Base-by-base conservation (phyloP, 2,888 invertebrate species). In the Thymelicus sylvestris region DNA sequence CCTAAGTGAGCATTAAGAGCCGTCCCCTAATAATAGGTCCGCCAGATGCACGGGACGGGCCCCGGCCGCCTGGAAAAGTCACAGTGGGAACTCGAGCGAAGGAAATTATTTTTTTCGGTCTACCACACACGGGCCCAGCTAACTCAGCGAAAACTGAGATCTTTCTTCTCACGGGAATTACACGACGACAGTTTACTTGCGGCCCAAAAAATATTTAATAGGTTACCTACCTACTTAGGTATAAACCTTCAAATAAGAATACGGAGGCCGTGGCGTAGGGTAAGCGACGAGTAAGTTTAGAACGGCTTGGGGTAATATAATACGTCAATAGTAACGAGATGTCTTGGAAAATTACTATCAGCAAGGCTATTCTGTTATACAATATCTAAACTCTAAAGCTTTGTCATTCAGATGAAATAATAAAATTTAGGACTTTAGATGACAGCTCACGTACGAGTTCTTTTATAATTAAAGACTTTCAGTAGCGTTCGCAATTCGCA, bases 51-150 rank as follows among this genome's bases (percentile, higher is more conserved):
- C 89, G 89, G 89, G 91, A 93, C 70, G 69, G 69, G 69, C 64
- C 69, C 61, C 92, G 91, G 89, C 87, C 86, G 90, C 85, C 86
- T 89, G 91, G 91, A 92, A 92, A 93, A 93, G 91, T 93, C 92
- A 91, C 91, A 86, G 87, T 84, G 90, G 87, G 84, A 88, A 90
- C 87, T 91, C 92, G 88, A 92, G 91, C 93, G 92, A 85, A 81
- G 87, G 88, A 91, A 93, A 92, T 93, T 88, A 91, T 92, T 93
- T 93, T 92, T 93, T 92, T 92, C 93, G 93, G 93, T 93, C 93
- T 92, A 83, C 91, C 93, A 89, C 91, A 93, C 93, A 89, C 89
- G 90, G 87, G 91, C 92, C 91, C 88, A 86, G 89, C 92, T 84
- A 85, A 88, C 88, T 92, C 91, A 87, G 90, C 92, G 87, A 87